Percentiles rank a stretch among this genome's conserved stretches.
phyloP scores from a whole-genome alignment of 2,888 invertebrate genomes.

The Caenorhabditis afra region DNA sequence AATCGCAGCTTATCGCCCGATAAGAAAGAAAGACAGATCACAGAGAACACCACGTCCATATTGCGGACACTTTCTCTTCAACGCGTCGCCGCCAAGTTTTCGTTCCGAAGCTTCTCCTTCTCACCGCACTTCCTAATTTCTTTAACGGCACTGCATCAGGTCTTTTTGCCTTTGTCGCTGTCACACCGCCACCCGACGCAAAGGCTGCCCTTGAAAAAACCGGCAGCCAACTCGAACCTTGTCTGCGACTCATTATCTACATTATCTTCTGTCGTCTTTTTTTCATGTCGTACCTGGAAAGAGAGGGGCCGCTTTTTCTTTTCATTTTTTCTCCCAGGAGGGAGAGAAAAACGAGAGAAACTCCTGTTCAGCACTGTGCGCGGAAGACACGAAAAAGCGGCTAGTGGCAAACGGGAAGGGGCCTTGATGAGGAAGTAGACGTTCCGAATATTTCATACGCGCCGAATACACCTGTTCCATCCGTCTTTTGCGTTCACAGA shows the following conservation, averaged over 20 bases:
- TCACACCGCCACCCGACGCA: conserved; percentile 24
- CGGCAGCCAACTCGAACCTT: conserved; percentile 49
- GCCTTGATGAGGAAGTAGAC: conserved; percentile 1
- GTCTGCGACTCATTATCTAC: conserved; percentile 57
- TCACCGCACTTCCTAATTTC: conserved; percentile 34
- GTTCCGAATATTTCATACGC: background rate
- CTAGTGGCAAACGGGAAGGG: background rate
- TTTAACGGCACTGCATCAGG: too few species aligned
- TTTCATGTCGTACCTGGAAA: conserved; percentile 35
- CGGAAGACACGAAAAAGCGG: conserved; percentile 23
- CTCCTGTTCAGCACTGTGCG: conserved; percentile 40
- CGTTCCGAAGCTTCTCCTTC: conserved; percentile 26
- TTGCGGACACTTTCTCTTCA: conserved; percentile 46
- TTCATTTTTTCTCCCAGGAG: conserved; percentile 21
- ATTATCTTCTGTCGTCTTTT: conserved; percentile 42
- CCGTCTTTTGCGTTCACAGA: background rate
- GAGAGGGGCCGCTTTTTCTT: conserved; percentile 29
- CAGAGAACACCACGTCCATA: conserved; percentile 51
- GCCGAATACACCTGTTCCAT: conserved; percentile 3
- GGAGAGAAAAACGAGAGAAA: conserved; percentile 22
- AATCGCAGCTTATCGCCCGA: conserved; percentile 49
- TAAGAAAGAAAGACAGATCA: conserved; percentile 40
- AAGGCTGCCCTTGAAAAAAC: conserved; percentile 61
- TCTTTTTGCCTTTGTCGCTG: conserved; percentile 13
- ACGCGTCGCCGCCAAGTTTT: conserved; percentile 24